Conservation (phyloP, 2,113 vertebrate species). For the Hippotragus niger region DNA sequence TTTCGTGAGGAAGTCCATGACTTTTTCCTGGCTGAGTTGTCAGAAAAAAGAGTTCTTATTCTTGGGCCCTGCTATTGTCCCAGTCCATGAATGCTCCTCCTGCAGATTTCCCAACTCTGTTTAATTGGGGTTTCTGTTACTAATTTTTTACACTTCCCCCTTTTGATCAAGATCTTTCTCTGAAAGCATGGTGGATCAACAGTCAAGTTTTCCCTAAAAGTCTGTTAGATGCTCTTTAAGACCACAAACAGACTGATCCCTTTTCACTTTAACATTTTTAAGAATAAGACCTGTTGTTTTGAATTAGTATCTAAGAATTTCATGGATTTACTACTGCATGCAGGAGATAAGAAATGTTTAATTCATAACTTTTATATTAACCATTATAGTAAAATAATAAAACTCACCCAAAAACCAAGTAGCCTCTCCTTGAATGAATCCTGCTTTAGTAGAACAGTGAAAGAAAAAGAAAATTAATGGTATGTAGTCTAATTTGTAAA, state of each 20-base stretch:
- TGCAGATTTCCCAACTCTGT: neutral
- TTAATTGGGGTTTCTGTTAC: neutral
- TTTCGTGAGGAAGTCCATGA: neutral
- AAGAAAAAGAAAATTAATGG: constrained; percentile 73
- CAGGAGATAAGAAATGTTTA: constrained; percentile 51
- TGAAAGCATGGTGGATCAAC: neutral
- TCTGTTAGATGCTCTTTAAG: constrained; percentile 55
- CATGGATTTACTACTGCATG: constrained; percentile 52
- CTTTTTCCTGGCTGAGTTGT: neutral
- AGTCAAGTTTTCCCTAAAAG: neutral
- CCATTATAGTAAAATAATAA: constrained; percentile 70
- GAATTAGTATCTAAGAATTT: constrained; percentile 63
- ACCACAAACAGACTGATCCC: constrained; percentile 53
- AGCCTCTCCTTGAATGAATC: constrained; percentile 86
- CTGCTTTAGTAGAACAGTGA: constrained; percentile 83
- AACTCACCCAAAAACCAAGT: constrained; percentile 77
- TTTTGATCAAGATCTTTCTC: neutral
- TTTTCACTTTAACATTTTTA: constrained; percentile 65
- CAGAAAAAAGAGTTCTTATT: neutral
- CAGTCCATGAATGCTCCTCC: neutral
- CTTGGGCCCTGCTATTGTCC: neutral
- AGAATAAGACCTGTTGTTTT: constrained; percentile 62
- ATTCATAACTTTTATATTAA: constrained; percentile 78
- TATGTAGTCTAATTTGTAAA: constrained; percentile 81
- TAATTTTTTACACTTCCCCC: neutral